phyloP scores from a whole-genome alignment of 2,888 invertebrate species.

The Eugnorisma glareosa region DNA sequence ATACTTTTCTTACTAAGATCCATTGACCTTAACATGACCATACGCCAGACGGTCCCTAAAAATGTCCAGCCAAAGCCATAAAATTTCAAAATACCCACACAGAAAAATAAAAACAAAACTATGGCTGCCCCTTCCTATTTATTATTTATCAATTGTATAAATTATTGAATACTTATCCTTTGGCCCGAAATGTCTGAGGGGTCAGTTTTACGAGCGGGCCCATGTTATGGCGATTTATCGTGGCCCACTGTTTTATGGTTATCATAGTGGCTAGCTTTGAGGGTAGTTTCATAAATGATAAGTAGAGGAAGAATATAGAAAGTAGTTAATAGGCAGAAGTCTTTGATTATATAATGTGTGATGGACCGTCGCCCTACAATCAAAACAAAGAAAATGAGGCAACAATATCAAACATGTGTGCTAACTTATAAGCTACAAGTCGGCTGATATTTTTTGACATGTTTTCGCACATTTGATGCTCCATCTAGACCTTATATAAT shows the following conservation, averaged over 20 bases:
- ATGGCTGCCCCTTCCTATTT: conserved; percentile 72
- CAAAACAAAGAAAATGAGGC: too few relatives aligned
- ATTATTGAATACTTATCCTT: conserved; percentile 84
- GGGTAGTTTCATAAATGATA: conserved; percentile 52
- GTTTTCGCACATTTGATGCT: too few relatives aligned
- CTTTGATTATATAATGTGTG: too few relatives aligned
- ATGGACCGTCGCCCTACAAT: too few relatives aligned
- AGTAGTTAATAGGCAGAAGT: too few relatives aligned
- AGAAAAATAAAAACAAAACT: conserved; percentile 79
- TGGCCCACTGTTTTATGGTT: conserved; percentile 48
- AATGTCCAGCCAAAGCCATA: conserved; percentile 21
- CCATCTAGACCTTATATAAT: too few relatives aligned
- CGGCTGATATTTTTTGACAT: too few relatives aligned
- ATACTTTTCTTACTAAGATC: neutral
- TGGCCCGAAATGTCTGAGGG: conserved; percentile 76
- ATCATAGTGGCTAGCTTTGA: conserved; percentile 42
- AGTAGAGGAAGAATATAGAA: neutral
- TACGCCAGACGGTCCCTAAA: neutral
- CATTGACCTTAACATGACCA: too few relatives aligned
- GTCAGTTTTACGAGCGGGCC: conserved; percentile 82
- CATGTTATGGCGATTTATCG: conserved; percentile 75
- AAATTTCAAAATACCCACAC: conserved; percentile 56
- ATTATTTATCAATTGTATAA: conserved; percentile 90
- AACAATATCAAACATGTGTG: too few relatives aligned
- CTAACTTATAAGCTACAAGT: too few relatives aligned